Evolutionary conservation across 2,113 vertebrate species (phyloP).

Genomic region (Melanotaenia duboulayi): DNA sequence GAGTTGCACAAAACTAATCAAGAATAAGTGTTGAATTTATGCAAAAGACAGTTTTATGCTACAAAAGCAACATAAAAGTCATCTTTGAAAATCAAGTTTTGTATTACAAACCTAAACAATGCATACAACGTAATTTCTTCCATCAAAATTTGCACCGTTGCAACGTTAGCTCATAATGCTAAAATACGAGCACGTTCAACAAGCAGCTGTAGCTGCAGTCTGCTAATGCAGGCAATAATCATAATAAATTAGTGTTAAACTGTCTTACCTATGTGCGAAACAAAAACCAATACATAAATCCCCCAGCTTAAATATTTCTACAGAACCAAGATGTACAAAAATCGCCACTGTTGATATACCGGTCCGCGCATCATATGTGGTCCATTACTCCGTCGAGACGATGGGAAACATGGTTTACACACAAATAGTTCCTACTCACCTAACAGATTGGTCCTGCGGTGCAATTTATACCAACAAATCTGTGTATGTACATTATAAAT

Average conservation of each 20-base stretch:
- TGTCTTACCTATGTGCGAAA: neutral
- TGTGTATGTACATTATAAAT: too few species aligned
- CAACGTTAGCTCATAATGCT: constrained; percentile 28
- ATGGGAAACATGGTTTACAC: neutral
- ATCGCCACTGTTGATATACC: neutral
- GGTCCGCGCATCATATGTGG: neutral
- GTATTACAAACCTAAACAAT: neutral
- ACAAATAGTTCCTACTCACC: constrained; percentile 39
- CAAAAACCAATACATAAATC: fast-evolving
- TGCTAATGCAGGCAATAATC: neutral
- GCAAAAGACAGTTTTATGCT: too few species aligned
- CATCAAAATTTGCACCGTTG: neutral
- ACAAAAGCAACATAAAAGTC: too few species aligned
- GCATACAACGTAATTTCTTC: neutral
- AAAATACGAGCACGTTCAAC: neutral
- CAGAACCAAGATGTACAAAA: neutral
- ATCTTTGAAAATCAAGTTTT: neutral
- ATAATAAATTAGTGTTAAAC: neutral
- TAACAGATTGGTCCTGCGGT: too few species aligned
- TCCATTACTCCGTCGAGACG: neutral
- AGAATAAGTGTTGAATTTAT: too few species aligned
- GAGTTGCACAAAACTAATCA: too few species aligned
- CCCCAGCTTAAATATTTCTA: neutral
- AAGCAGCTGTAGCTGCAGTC: neutral
- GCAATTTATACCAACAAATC: too few species aligned